A percentile compares a stretch with the other conserved stretches of the same genome.
These are phyloP conservation scores for Chaetura pelagica DNA, from an alignment of 2,113 vertebrate species.

Conservation along the genomic window DNA sequence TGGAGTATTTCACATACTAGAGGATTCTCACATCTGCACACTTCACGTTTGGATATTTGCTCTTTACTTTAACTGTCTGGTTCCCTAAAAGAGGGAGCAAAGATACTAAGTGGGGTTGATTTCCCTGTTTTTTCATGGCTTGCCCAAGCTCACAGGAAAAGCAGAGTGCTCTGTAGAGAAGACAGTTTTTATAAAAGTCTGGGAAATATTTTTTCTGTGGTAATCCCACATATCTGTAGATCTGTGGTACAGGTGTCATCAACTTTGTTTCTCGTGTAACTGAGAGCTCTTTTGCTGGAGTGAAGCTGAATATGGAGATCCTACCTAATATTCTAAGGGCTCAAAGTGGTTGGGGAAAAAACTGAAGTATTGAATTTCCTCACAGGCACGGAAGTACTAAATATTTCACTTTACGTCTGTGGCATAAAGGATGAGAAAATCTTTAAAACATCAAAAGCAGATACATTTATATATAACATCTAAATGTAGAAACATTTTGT, in stretches of 20 bases:
- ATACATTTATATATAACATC: background rate
- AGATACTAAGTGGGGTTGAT: background rate
- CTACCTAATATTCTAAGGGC: background rate
- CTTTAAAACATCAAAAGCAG: background rate
- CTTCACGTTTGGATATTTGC: background rate
- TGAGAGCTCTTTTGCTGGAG: background rate
- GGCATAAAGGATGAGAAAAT: background rate
- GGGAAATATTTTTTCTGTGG: background rate
- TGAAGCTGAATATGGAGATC: background rate
- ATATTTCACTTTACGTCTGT: background rate
- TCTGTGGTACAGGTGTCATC: background rate
- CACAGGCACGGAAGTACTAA: background rate
- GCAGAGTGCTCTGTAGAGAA: background rate
- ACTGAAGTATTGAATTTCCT: background rate
- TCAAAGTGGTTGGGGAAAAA: background rate
- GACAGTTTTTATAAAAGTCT: background rate
- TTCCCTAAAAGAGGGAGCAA: background rate
- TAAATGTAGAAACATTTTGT: background rate
- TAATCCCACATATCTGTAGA: background rate
- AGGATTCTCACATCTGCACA: background rate
- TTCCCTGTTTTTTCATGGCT: background rate
- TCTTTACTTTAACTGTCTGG: background rate
- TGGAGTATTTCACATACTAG: background rate
- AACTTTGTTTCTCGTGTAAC: background rate
- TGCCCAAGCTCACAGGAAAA: background rate